Base-by-base conservation (phyloP, 1,140 invertebrate genomes). In the Drosophila pseudoananassae region DNA sequence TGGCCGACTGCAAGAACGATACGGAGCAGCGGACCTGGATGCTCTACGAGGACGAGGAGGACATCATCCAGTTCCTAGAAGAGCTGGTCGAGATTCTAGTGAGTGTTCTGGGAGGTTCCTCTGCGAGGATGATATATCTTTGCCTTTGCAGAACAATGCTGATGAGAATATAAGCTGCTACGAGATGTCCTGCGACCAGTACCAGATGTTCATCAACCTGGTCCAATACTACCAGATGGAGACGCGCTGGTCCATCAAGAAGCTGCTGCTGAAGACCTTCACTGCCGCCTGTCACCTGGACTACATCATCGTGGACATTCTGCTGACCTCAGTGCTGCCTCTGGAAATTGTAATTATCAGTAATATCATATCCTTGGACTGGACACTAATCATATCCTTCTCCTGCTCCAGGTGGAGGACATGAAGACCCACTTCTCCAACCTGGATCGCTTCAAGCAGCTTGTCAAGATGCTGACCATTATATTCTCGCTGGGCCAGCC, bases 211-310 rank as follows among this genome's bases (percentile, higher is more conserved):
- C 8, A 94, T 94, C 33, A 95, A 95, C 70, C 92, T 98, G 45
- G 95, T 97, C 51, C 95, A 97, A 73, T 98, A 97, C 93, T 98
- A 98, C 92, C 97, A 98, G 93, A 98, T 98, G 97, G 97, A 98
- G 92, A 95, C 96, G 3, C 93, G 97, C 76, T 96, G 96, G 95
- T 95, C 95, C 0, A 95, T 98, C 69, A 94, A 97, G 65, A 94
- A 96, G 66, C 92, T 96, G 1, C 92, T 98, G 33, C 92, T 98
- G 51, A 92, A 97, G 93, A 95, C 96, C 12, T 98, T 98, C 92
- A 96, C 95, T 43, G 94, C 96, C 49, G 95, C 98, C 94, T 98
- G 97, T 91, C 95, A 95, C 46, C 92, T 98, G 56, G 97, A 98
- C 92, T 93, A 94, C 49, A 94, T 95, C 12, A 95, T 97, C 55